phyloP scores from a whole-genome alignment of 1,140 invertebrate genomes.

The Camponotus pennsylvanicus region DNA sequence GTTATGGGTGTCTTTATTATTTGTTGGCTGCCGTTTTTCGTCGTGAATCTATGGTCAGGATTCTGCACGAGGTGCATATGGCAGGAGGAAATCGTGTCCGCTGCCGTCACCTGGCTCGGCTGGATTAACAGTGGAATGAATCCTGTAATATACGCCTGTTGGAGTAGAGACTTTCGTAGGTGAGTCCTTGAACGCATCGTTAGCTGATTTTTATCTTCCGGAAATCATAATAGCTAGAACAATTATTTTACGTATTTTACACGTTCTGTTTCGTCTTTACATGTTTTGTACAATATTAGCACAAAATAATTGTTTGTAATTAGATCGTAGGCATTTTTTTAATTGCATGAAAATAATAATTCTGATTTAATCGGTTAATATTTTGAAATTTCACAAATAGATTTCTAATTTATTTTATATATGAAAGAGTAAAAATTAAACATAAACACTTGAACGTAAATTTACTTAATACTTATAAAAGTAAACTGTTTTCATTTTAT shows the following conservation, averaged over 20 bases:
- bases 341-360: too few species aligned
- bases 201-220: background rate
- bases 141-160: constrained; percentile 98
- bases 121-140: constrained; percentile 99
- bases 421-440: too few species aligned
- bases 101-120: constrained; percentile 98
- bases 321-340: too few species aligned
- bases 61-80: constrained; percentile 95
- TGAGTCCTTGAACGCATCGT: constrained; percentile 83
- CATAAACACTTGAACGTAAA: too few species aligned
- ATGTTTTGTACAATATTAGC: background rate
- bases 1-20: constrained; percentile 99
- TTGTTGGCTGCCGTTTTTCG: constrained; percentile 99
- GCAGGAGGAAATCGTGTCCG: constrained; percentile 95
- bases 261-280: background rate
- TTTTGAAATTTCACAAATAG: too few species aligned
- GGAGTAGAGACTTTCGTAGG: constrained; percentile 98
- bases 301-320: too few species aligned
- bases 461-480: too few species aligned
- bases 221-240: background rate
- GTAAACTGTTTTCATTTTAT: too few species aligned
- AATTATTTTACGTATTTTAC: background rate
- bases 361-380: too few species aligned
- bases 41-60: constrained; percentile 96
- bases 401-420: too few species aligned